phyloP scores from a whole-genome alignment of 2,113 vertebrate genomes.

The Fregetta grallaria region DNA sequence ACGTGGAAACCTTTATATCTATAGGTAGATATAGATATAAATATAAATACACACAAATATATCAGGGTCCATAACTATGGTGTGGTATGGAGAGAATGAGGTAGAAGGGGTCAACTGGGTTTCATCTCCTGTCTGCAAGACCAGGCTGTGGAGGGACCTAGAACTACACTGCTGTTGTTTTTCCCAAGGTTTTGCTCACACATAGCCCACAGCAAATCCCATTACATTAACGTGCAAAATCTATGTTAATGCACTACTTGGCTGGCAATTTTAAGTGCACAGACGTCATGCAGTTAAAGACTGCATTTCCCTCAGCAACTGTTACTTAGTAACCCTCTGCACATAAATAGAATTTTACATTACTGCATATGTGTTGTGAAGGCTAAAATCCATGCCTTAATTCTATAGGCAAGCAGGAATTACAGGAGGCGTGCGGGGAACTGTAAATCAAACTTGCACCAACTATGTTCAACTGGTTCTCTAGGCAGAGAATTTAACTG shows the following conservation, averaged over 20 bases:
- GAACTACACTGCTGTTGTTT: not conserved
- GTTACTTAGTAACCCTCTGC: slow-evolving; percentile 59
- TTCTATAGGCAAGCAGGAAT: not conserved
- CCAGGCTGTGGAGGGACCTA: not conserved
- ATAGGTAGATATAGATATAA: not conserved
- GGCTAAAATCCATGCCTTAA: not conserved
- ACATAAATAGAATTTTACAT: slow-evolving; percentile 51
- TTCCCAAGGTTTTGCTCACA: not conserved
- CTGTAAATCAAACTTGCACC: not conserved
- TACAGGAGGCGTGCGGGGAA: not conserved
- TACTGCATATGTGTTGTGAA: not conserved
- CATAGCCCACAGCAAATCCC: slow-evolving; percentile 10
- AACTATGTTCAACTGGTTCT: not conserved
- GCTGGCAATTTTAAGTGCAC: slow-evolving; percentile 1
- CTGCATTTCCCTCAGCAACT: slow-evolving; percentile 54
- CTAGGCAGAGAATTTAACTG: not conserved
- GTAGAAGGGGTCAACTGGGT: not conserved
- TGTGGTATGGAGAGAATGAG: not conserved
- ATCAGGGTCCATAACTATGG: not conserved
- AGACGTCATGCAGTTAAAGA: slow-evolving; percentile 17
- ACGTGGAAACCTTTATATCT: accelerated
- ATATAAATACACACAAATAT: not conserved
- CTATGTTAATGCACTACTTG: slow-evolving; percentile 48
- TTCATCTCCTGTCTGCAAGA: not conserved
- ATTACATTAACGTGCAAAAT: slow-evolving; percentile 23